These are phyloP conservation scores for Drosophila mimetica DNA, from an alignment of 2,888 invertebrate species.

Conservation along the genomic window DNA sequence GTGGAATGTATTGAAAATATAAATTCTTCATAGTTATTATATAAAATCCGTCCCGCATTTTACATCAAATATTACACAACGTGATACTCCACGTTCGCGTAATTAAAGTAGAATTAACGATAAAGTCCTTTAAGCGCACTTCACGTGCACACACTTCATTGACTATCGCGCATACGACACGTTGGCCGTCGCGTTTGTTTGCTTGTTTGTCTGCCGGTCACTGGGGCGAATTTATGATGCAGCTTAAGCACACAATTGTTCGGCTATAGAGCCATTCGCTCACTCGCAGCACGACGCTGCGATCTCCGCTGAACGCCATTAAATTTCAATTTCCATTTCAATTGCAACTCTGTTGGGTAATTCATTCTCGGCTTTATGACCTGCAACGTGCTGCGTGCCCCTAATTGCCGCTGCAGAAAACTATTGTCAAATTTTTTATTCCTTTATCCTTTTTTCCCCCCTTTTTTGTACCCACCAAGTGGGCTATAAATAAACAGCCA, in stretches of 20 bases:
- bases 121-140: conserved; percentile 28
- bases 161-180: conserved; percentile 69
- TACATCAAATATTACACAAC: no score
- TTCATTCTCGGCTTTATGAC: conserved; percentile 45
- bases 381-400: conserved; percentile 46
- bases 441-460: conserved; percentile 2
- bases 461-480: conserved; percentile 29
- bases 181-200: conserved; percentile 20
- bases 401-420: conserved; percentile 55
- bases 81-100: conserved; percentile 50
- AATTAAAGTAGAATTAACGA: conserved; percentile 72
- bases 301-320: conserved; percentile 15
- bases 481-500: conserved; percentile 61
- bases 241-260: conserved; percentile 41
- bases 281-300: neutral
- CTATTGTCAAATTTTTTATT: conserved; percentile 43
- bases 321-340: conserved; percentile 46
- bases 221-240: conserved; percentile 57
- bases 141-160: conserved; percentile 53
- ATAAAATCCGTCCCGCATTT: no score
- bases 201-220: conserved; percentile 15
- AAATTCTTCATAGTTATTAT: no score
- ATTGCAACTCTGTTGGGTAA: conserved; percentile 42
- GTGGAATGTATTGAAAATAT: no score
- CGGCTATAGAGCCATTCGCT: conserved; percentile 24